Conservation (phyloP, 1,140 invertebrate species). For the Drosophila baimaii region DNA sequence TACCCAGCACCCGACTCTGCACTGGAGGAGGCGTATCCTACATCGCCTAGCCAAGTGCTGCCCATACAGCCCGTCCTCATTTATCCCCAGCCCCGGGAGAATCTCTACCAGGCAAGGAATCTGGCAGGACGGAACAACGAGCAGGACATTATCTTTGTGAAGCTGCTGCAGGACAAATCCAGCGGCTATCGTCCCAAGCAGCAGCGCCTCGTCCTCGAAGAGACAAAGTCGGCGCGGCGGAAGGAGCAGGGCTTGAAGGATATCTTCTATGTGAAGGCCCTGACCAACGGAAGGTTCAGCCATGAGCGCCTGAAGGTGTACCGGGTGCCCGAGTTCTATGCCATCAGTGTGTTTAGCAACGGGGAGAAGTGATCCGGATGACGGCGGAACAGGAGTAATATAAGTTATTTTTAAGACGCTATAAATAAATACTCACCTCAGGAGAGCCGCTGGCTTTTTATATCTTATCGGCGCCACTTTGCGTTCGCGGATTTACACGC, state of each 20-base stretch:
- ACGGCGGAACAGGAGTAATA: conserved; percentile 39
- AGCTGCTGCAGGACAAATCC: conserved; percentile 64
- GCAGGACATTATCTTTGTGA: conserved; percentile 73
- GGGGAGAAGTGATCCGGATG: conserved; percentile 44
- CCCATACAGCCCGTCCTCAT: conserved; percentile 72
- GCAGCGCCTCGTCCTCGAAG: conserved; percentile 48
- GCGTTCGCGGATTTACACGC: conserved; percentile 49
- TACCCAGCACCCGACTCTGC: conserved; percentile 16
- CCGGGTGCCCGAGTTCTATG: conserved; percentile 78
- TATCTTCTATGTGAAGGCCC: conserved; percentile 78
- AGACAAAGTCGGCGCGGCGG: conserved; percentile 23
- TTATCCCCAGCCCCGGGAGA: conserved; percentile 59
- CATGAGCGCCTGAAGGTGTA: conserved; percentile 76
- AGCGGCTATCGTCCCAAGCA: conserved; percentile 69
- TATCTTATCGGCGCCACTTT: conserved; percentile 42
- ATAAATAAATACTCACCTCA: conserved; percentile 73
- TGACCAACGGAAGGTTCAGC: conserved; percentile 74
- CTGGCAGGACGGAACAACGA: conserved; percentile 48
- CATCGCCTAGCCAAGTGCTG: conserved; percentile 67
- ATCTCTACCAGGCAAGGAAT: conserved; percentile 63
- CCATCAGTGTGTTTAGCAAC: conserved; percentile 77
- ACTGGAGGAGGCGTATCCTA: conserved; percentile 48
- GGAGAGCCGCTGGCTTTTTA: conserved; percentile 30
- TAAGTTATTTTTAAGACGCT: conserved; percentile 71
- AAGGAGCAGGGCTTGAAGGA: conserved; percentile 67